Percentiles rank a stretch among this genome's conserved stretches.
phyloP scores from a whole-genome alignment of 2,113 vertebrate species.

The Lepisosteus osseus region DNA sequence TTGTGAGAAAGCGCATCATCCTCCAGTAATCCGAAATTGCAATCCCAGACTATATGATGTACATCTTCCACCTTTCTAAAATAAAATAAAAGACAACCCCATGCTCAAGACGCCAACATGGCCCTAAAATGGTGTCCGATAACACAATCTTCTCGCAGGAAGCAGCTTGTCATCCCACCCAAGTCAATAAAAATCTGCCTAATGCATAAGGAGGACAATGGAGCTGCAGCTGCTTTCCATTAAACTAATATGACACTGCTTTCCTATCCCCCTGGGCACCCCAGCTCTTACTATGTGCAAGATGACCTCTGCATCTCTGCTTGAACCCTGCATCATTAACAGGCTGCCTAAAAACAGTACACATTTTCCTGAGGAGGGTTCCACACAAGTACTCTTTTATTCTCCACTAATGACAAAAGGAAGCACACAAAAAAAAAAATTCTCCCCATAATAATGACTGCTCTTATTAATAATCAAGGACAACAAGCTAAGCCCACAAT shows the following conservation, averaged over 20 bases:
- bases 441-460: too few relatives aligned
- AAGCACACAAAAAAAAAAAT: neutral
- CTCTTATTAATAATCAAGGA: too few relatives aligned
- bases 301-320: constrained; percentile 1
- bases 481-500: too few relatives aligned
- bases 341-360: neutral
- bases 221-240: constrained; percentile 32
- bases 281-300: neutral
- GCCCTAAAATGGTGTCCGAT: constrained; percentile 14
- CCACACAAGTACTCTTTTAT: constrained; percentile 14
- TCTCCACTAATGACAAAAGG: neutral
- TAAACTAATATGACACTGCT: constrained; percentile 6
- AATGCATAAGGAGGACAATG: constrained; percentile 15
- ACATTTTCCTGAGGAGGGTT: neutral
- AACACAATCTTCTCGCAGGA: constrained; percentile 32
- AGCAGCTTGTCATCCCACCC: constrained; percentile 26
- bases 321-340: neutral
- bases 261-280: neutral
- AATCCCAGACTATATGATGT: neutral
- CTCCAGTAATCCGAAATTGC: neutral
- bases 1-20: constrained; percentile 1
- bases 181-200: neutral
- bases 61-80: too few relatives aligned
- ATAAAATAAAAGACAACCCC: neutral
- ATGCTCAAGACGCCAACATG: neutral